These are phyloP conservation scores for Pseudocheirus occidentalis DNA, from an alignment of 2,797 vertebrate genomes.

Conservation along the genomic window DNA sequence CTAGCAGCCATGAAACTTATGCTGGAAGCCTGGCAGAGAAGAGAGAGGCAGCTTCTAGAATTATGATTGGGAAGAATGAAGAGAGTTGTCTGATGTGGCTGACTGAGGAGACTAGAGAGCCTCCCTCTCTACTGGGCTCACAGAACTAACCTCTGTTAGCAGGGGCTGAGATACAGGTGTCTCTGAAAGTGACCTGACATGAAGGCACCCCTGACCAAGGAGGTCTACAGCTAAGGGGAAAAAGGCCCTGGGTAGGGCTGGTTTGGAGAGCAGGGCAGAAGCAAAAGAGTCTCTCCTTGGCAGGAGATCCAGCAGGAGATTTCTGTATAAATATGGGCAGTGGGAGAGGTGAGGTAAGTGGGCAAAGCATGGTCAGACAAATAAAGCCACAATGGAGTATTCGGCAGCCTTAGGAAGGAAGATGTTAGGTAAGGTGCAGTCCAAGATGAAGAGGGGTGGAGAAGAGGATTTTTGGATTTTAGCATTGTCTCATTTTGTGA, in stretches of 20 bases:
- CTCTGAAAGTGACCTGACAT: neutral
- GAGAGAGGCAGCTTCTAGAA: neutral
- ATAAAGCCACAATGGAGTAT: neutral
- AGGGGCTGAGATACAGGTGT: neutral
- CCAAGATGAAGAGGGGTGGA: neutral
- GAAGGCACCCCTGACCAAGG: neutral
- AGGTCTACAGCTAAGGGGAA: too few relatives aligned
- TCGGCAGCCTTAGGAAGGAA: neutral
- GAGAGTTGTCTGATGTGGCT: too few relatives aligned
- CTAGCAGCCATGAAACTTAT: neutral
- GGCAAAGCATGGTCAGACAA: neutral
- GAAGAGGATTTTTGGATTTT: neutral
- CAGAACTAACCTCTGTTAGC: neutral
- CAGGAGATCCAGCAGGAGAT: neutral
- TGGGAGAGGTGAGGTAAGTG: neutral
- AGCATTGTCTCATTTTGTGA: neutral
- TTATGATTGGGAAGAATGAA: neutral
- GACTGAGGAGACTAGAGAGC: neutral
- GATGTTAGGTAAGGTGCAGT: neutral
- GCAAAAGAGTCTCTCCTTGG: too few relatives aligned
- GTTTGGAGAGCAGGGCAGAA: neutral
- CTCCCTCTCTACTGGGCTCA: neutral
- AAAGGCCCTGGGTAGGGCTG: neutral
- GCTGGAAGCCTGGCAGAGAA: neutral
- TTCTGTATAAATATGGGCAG: neutral